Conservation (phyloP, 2,888 invertebrate species). For the Dioctria rufipes region DNA sequence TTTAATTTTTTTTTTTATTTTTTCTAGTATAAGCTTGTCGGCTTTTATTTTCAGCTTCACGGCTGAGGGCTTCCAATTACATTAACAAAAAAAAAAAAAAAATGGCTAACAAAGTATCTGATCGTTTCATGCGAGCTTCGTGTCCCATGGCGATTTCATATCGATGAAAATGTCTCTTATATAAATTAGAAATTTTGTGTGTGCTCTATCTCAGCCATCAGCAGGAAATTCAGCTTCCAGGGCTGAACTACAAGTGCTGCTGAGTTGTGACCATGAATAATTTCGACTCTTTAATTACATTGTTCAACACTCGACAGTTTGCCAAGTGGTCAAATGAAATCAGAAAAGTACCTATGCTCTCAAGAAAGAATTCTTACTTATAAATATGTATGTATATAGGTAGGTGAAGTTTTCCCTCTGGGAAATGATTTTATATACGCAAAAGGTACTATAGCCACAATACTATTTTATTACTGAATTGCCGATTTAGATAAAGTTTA, state of each 20-base stretch:
- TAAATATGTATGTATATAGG: too few species aligned
- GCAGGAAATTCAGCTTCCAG: conserved; percentile 30
- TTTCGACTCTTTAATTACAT: conserved; percentile 1
- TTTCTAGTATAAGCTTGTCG: neutral
- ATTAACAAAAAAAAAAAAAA: neutral
- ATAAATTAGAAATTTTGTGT: neutral
- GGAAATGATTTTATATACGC: too few species aligned
- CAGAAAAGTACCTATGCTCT: too few species aligned
- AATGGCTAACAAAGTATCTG: neutral
- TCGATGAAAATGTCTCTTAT: neutral
- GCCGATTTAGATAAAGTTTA: too few species aligned
- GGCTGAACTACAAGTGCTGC: conserved; percentile 15
- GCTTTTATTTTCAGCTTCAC: conserved; percentile 18
- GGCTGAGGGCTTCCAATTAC: conserved; percentile 11
- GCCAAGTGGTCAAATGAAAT: conserved; percentile 1
- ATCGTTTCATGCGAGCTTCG: conserved; percentile 5
- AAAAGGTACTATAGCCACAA: too few species aligned
- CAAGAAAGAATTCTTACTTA: too few species aligned
- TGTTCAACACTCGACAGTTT: neutral
- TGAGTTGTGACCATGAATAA: conserved; percentile 43
- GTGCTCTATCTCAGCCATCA: conserved; percentile 43
- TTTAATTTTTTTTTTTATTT: too few species aligned
- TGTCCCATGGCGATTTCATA: neutral
- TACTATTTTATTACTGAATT: too few species aligned
- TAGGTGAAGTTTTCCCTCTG: too few species aligned